Conservation (phyloP, 2,797 vertebrate species). For the Otolemur crassicaudatus region DNA sequence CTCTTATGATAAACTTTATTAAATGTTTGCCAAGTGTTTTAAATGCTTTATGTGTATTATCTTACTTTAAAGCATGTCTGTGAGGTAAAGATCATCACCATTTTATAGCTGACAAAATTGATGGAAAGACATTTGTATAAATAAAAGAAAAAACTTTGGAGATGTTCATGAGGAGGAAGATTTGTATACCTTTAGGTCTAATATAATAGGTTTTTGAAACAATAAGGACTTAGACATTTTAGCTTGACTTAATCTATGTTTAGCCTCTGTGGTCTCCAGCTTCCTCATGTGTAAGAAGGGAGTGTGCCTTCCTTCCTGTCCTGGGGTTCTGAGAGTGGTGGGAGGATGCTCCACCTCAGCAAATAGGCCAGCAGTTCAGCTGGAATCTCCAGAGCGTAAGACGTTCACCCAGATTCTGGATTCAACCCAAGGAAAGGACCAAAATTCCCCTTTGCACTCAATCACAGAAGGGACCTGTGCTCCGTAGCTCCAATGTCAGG, state of each 20-base stretch:
- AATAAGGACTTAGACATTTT: neutral
- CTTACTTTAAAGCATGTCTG: neutral
- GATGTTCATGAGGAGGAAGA: neutral
- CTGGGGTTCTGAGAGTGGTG: accelerated
- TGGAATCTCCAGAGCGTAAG: neutral
- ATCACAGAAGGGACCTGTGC: neutral
- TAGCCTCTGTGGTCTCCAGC: neutral
- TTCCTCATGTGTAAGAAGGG: neutral
- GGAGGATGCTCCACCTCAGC: neutral
- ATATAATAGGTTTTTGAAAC: neutral
- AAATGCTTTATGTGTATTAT: neutral
- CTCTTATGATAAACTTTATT: neutral
- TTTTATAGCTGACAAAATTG: neutral
- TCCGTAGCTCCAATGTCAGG: neutral
- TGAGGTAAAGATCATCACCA: neutral
- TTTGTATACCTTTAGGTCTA: neutral
- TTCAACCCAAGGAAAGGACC: neutral
- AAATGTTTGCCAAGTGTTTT: neutral
- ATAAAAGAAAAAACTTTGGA: neutral
- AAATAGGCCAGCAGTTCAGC: accelerated
- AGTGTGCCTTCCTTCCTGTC: neutral
- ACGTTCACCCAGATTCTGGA: neutral
- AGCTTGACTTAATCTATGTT: neutral
- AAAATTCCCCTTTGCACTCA: neutral
- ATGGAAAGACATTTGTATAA: neutral